Evolutionary conservation across 1,140 invertebrate genomes (phyloP), one percentile per base, ranked within the genome.

Genomic region (Apolygus lucorum): DNA sequence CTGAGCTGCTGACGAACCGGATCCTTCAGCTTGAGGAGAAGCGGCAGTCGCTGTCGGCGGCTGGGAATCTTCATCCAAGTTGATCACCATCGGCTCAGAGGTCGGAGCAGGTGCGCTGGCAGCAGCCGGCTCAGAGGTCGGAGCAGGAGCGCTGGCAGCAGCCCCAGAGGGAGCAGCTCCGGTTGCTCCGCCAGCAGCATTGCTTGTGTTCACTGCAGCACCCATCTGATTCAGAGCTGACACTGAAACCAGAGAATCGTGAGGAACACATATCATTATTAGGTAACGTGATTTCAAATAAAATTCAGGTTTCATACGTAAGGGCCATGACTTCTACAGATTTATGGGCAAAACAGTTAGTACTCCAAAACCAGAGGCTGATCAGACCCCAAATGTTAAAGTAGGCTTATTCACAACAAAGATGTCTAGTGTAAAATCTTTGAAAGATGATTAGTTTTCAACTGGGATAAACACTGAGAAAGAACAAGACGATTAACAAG

Each of bases 101-200:
- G 2, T 2, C n/a, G 49, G 13, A 17, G 29, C 52, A 24, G 49
- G 28, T 2, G 66, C 67, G 52, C 24, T 11, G 2, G n/a, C 28
- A 2, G 49, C 11, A 2, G 52, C 21, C n/a, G 27, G n/a, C 2
- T 14, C 22, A 2, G 42, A 13, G 29, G 52, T 24, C 8, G 67
- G 26, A 63, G 68, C 26, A 27, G 68, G n/a, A 34, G 25, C 67
- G 14, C 27, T 24, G 24, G 52, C 34, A 28, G 68, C 28, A 24
- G 4, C 42, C 2, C 28, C 34, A 68, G 52, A 2, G 22, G 28
- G 2, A 49, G 66, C 11, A 49, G 65, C 29, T n/a, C 27, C 21
- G 27, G 65, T 14, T 17, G 13, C 65, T 2, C 8, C n/a, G 26
- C 11, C 8, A 49, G 34, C 34, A 49, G 34, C 17, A 49, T 17